Base-by-base conservation (phyloP, 2,888 invertebrate genomes). In the Nephrotoma appendiculata region DNA sequence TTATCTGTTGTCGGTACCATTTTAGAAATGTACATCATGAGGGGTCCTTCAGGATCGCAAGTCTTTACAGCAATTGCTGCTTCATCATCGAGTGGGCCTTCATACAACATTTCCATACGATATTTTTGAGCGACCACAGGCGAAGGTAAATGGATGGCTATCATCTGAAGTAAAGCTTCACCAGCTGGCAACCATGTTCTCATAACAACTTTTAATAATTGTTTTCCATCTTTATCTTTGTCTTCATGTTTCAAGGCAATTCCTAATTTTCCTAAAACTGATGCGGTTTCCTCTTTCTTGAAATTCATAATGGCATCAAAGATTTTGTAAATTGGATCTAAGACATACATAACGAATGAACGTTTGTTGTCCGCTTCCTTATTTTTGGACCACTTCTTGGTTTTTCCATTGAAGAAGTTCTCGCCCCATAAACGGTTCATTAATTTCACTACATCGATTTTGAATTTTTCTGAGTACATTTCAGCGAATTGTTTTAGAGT, bases 21-120 rank as follows among this genome's bases (percentile, higher is more conserved):
- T 93, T 99, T 99, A 86, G 98, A 98, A 89, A 99, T 94, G 95
- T 99, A 99, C 99, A 99, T 99, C 99, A 99, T 99, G 87, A 99
- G 94, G 15, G 99, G 99, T 83, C 96, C 99, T 89, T 98, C 96
- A 12, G 99, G 96, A 92, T 99, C 98, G 91, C 99, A 99, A 91
- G 91, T 96, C 95, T 96, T 97, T 90, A 96, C 95, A 92, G 96
- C 97, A 88, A 97, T 89, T 89, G 98, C 98, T 88, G 97, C 98
- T 90, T 98, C 97, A 91, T 99, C 99, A 91, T 99, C 99, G 88
- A 95, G 95, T 87, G 99, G 99, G 89, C 99, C 99, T 93, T 99
- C 99, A 92, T 99, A 99, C 92, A 99, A 93, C 97, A 99, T 96
- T 93, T 99, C 99, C 97, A 98, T 98, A 93, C 99, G 96, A 94